Evolutionary conservation across 2,113 vertebrate species (phyloP).

Genomic region (Vimba vimba): DNA sequence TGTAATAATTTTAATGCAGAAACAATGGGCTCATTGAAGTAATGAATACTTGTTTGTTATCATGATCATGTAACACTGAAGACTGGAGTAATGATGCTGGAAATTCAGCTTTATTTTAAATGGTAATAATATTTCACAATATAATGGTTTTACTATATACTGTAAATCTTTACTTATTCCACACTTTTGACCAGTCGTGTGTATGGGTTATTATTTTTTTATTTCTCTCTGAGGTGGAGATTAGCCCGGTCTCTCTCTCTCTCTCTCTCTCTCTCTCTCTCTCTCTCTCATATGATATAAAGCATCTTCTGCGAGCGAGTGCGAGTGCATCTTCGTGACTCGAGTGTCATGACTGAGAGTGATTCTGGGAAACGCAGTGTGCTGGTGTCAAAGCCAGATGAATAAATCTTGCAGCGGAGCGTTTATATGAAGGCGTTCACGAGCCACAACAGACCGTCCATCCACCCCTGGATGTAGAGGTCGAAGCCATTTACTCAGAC

Average conservation of each 20-base stretch:
- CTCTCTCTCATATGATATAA: background rate
- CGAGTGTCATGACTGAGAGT: constrained; percentile 21
- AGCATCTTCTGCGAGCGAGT: constrained; percentile 3
- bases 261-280: constrained; percentile 6
- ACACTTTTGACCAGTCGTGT: background rate
- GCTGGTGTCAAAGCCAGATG: constrained; percentile 27
- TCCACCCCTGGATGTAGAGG: constrained; percentile 22
- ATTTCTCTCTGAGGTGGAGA: background rate
- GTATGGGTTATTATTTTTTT: background rate
- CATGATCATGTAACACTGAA: too few species aligned
- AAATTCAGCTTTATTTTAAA: too few species aligned
- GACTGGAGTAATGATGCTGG: too few species aligned
- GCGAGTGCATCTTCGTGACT: constrained; percentile 1
- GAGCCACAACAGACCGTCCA: constrained; percentile 36
- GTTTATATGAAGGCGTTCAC: constrained; percentile 32
- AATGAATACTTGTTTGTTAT: too few species aligned
- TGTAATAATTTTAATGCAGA: too few species aligned
- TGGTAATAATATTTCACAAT: too few species aligned
- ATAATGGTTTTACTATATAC: too few species aligned
- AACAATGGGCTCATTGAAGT: too few species aligned
- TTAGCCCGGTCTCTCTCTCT: background rate
- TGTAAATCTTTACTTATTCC: too few species aligned
- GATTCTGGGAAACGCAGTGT: constrained; percentile 43
- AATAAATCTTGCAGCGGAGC: constrained; percentile 36
- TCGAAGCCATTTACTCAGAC: constrained; percentile 17